Percentiles rank a stretch among this genome's conserved stretches.
Evolutionary conservation across 2,113 vertebrate genomes (phyloP).

Genomic region (Meriones unguiculatus): DNA sequence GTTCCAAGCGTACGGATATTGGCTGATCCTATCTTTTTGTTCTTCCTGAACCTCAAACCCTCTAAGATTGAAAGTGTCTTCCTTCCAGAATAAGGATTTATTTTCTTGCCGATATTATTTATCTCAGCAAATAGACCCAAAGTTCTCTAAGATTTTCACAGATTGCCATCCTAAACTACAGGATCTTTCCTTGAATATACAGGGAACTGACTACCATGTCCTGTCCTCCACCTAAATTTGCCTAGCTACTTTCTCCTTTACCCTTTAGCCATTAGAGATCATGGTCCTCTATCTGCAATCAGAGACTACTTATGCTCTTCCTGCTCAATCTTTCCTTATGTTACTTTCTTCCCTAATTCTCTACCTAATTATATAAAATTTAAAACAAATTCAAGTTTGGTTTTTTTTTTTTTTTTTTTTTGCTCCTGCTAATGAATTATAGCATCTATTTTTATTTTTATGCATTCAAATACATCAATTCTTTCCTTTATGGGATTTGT

Average conservation of each 20-base stretch:
- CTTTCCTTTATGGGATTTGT: slow-evolving; percentile 21
- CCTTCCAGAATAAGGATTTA: background rate
- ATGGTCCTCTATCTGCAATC: background rate
- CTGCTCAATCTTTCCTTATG: background rate
- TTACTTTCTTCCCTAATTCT: background rate
- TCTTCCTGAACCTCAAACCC: background rate
- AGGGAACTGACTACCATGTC: background rate
- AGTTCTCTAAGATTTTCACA: background rate
- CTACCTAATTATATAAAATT: background rate
- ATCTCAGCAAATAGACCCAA: background rate
- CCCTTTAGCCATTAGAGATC: background rate
- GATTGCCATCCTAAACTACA: too few relatives aligned
- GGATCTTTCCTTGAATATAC: background rate
- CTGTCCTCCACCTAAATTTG: background rate
- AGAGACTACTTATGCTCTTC: background rate
- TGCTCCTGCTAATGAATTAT: background rate
- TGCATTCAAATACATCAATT: background rate
- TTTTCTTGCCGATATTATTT: background rate
- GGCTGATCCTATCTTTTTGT: background rate
- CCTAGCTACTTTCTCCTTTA: background rate
- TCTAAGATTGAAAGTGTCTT: background rate
- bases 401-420: background rate
- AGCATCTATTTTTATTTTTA: slow-evolving; percentile 47
- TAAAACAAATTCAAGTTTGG: slow-evolving; percentile 41
- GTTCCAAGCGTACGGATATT: background rate